These are phyloP conservation scores for Parnassius mnemosyne DNA, from an alignment of 2,888 invertebrate genomes.

Conservation along the genomic window DNA sequence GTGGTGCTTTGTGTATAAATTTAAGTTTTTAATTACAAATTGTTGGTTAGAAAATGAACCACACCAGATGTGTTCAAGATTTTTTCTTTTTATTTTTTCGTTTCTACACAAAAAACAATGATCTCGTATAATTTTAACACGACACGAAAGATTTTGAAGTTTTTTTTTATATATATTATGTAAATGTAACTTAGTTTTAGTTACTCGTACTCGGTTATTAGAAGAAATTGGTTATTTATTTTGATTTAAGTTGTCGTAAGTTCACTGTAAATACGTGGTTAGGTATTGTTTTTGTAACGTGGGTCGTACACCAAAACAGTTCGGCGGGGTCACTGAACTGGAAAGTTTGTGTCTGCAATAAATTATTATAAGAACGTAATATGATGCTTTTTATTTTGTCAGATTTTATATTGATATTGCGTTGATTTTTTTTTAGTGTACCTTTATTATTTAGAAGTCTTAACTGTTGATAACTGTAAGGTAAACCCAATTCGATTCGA, in stretches of 20 bases:
- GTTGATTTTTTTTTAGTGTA: no score
- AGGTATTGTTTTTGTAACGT: conserved; percentile 57
- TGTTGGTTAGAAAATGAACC: conserved; percentile 42
- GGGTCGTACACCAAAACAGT: conserved; percentile 65
- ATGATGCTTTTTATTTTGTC: conserved; percentile 36
- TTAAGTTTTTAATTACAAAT: conserved; percentile 22
- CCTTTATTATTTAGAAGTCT: no score
- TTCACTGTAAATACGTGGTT: conserved; percentile 59
- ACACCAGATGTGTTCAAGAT: conserved; percentile 73
- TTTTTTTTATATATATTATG: conserved; percentile 38
- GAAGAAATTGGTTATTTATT: conserved; percentile 75
- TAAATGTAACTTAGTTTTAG: conserved; percentile 36
- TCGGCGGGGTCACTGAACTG: conserved; percentile 72
- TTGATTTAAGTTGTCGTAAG: conserved; percentile 44
- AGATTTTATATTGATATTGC: no score
- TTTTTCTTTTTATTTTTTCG: conserved; percentile 37
- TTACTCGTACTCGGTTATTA: conserved; percentile 56
- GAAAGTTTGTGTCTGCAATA: conserved; percentile 77
- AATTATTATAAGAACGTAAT: conserved; percentile 64
- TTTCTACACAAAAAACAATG: conserved; percentile 65
- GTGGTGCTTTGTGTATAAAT: conserved; percentile 21
- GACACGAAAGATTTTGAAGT: conserved; percentile 38
- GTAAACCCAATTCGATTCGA: no score
- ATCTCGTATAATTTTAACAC: conserved; percentile 69
- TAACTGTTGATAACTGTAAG: no score